Evolutionary conservation across 2,888 invertebrate genomes (phyloP), one percentile per base, ranked within the genome.

Genomic region (Coelogynopora nodosa): DNA sequence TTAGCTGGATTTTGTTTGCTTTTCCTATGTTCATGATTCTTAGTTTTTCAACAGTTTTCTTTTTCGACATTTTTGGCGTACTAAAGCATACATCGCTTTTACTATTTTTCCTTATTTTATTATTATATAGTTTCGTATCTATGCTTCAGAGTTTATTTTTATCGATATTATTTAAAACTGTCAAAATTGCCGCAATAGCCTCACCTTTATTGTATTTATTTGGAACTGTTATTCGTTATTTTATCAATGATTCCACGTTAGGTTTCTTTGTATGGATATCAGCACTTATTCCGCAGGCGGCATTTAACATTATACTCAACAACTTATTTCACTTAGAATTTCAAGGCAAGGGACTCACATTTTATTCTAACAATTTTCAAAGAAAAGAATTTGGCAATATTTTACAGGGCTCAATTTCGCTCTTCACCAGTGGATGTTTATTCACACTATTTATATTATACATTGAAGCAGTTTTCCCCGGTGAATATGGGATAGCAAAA

Each of bases 401-500:
- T 74, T 2, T 74, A 26, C n/a, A n/a, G n/a, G n/a, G n/a, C n/a
- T n/a, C n/a, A n/a, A n/a, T n/a, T n/a, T 2, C 27, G 23, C 27
- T 74, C 5, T 23, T 23, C 23, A n/a, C 23, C 2, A 74, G 23
- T 86, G 74, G 83, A 29, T 26, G 82, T 23, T 67, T 87, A 30
- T 85, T 87, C 80, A 26, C 87, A 27, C 5, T 86, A 30, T 5
- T 88, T 13, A 83, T 84, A 5, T 85, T 31, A 67, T 88, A 88
- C 49, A 67, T 88, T 26, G 88, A 88, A 67, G 67, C 85, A 23
- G 67, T 88, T 5, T 81, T 80, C 18, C 88, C 88, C 27, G 88
- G 88, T 26, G 86, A 88, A 67, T 85, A 74, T 86, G 88, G 88
- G 29, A 83, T 87, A 28, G 83, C 86, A 0, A 67, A 86, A 84